phyloP scores from a whole-genome alignment of 2,888 invertebrate species.

The Cylindroiulus punctatus region DNA sequence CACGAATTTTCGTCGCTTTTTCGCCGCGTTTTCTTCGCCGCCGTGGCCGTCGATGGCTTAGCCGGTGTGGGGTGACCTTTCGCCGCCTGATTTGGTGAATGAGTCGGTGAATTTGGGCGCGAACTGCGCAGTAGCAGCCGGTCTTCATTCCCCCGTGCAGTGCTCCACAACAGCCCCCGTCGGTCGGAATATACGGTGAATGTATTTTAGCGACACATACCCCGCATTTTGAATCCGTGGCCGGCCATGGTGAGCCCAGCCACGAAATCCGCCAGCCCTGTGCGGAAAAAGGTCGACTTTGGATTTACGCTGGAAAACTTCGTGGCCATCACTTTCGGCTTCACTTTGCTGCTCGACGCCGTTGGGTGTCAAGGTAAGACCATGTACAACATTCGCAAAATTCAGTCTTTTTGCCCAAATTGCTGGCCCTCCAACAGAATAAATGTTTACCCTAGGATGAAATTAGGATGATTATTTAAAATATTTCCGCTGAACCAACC shows the following conservation, averaged over 20 bases:
- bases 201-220: background rate
- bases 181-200: background rate
- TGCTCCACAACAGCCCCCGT: too few species aligned
- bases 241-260: background rate
- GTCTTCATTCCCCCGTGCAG: too few species aligned
- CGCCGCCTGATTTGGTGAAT: background rate
- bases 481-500: too few species aligned
- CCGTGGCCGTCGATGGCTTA: background rate
- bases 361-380: background rate
- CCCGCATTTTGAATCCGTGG: background rate
- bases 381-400: too few species aligned
- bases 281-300: background rate
- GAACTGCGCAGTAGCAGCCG: background rate
- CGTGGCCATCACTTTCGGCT: background rate
- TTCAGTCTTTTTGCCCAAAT: too few species aligned
- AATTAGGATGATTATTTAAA: too few species aligned
- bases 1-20: too few species aligned
- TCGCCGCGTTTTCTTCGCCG: background rate
- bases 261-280: background rate
- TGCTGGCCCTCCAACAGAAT: too few species aligned
- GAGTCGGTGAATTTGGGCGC: background rate
- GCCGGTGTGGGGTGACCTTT: background rate
- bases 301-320: slow-evolving; percentile 11
- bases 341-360: background rate
- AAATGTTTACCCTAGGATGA: too few species aligned